A percentile compares a stretch with the other conserved stretches of the same genome.
phyloP scores from a whole-genome alignment of 2,888 invertebrate species.

The Ametastegia equiseti region DNA sequence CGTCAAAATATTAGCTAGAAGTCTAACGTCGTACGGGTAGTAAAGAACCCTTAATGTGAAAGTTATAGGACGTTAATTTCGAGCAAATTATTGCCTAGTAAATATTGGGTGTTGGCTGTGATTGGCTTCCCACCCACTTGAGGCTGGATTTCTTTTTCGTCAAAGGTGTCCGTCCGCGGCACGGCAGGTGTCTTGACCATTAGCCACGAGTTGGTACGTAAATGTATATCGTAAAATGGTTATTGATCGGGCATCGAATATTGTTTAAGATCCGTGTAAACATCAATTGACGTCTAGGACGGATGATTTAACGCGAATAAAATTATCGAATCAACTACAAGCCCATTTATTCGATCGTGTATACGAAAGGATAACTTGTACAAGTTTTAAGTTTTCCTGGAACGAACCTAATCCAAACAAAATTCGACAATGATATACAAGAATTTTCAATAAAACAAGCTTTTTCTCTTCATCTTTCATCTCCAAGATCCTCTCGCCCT shows the following conservation, averaged over 20 bases:
- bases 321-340: neutral
- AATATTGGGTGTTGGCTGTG: constrained; percentile 39
- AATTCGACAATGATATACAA: too few species aligned
- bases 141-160: constrained; percentile 8
- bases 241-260: constrained; percentile 42
- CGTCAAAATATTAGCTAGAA: constrained; percentile 46
- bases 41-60: constrained; percentile 50
- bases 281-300: neutral
- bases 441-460: too few species aligned
- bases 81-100: constrained; percentile 46
- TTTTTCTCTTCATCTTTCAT: too few species aligned
- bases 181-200: constrained; percentile 43
- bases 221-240: constrained; percentile 26
- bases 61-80: constrained; percentile 49
- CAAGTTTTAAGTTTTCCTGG: too few species aligned
- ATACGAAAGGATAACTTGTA: too few species aligned
- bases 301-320: neutral
- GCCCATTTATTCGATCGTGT: neutral
- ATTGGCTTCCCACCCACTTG: constrained; percentile 43
- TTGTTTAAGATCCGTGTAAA: constrained; percentile 22
- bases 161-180: constrained; percentile 37
- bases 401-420: too few species aligned
- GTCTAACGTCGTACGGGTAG: constrained; percentile 15
- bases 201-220: constrained; percentile 19
- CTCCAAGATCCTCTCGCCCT: too few species aligned